Conservation (phyloP, 2,888 invertebrate species). For the Clusia tigrina region DNA sequence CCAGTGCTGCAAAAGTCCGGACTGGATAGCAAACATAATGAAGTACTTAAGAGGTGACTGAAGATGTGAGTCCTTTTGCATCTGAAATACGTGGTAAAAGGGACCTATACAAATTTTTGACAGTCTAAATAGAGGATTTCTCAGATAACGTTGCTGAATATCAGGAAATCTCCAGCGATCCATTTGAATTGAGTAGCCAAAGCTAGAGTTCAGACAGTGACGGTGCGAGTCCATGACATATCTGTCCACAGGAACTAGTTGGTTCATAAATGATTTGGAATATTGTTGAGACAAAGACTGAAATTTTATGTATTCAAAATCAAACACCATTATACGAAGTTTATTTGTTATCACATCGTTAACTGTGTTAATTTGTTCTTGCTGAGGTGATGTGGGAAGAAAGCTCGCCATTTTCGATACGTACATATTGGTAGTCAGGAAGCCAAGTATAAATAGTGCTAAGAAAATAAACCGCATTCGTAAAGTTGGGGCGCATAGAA, state of each 20-base stretch:
- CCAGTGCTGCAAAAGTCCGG: slow-evolving; percentile 46
- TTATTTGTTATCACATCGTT: slow-evolving; percentile 48
- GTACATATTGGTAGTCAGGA: slow-evolving; percentile 51
- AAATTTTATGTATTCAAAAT: slow-evolving; percentile 41
- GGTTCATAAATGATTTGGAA: slow-evolving; percentile 37
- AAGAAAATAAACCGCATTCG: slow-evolving; percentile 47
- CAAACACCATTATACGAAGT: slow-evolving; percentile 42
- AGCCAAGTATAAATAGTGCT: slow-evolving; percentile 45
- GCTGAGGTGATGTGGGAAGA: slow-evolving; percentile 41
- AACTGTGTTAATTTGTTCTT: slow-evolving; percentile 43
- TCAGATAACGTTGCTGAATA: slow-evolving; percentile 46
- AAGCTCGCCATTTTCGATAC: slow-evolving; percentile 52
- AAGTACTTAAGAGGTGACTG: slow-evolving; percentile 41
- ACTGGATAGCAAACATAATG: slow-evolving; percentile 44
- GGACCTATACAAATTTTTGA: slow-evolving; percentile 52
- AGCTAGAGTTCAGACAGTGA: slow-evolving; percentile 44
- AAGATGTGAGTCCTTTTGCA: slow-evolving; percentile 51
- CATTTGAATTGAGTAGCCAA: slow-evolving; percentile 45
- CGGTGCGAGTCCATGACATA: slow-evolving; percentile 40
- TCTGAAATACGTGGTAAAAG: slow-evolving; percentile 49
- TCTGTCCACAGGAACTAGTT: slow-evolving; percentile 36
- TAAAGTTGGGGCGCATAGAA: slow-evolving; percentile 34
- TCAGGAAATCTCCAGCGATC: slow-evolving; percentile 55
- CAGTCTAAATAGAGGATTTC: slow-evolving; percentile 46
- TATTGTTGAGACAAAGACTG: slow-evolving; percentile 28